Evolutionary conservation across 2,888 invertebrate species (phyloP), one percentile per base, ranked within the genome.

Genomic region (Drosophila silvestris): DNA sequence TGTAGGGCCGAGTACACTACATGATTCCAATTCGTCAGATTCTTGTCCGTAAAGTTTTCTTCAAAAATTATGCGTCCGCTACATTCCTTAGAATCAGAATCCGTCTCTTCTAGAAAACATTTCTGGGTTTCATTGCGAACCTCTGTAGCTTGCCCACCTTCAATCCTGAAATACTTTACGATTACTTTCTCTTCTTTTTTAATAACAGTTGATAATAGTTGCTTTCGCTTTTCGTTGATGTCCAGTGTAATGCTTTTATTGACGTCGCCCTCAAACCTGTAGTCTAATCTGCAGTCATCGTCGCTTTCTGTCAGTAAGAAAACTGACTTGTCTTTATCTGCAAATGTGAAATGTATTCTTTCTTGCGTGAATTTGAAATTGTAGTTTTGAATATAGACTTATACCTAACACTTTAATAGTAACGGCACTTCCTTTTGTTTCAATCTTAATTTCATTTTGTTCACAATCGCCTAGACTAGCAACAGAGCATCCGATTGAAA

Each of bases 281-380:
- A 63, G 9, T 47, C 32, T 12, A 37, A 4, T 14, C 12, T 22
- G 37, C 76, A 76, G 1, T 26, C 14, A 6, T 59, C 39, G 3
- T 2, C 19, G 1, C 37, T 10, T 39, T 70, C 51, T n/a, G 54
- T 54, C 14, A 47, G 59, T 10, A 75, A 52, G n/a, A 70, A 75
- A 10, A 59, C 26, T n/a, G 75, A 59, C 14, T 44, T 65, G 3
- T 70, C 16, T 3, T 59, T n/a, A 6, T 56, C 75, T 76, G 37
- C 2, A 6, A 51, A 33, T 50, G 14, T n/a, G 1, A 37, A 64
- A 28, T 26, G 22, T 28, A 14, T 10, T n/a, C 2, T 19, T 14
- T 5, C 9, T 1, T 28, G 5, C 6, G 26, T 19, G 19, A 9
- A 41, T 26, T 22, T 33, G 19, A 19, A 22, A 54, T 50, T 19